Percentiles rank a stretch among this genome's conserved stretches.
Evolutionary conservation across 2,797 vertebrate species (phyloP).

Genomic region (Sebastes glaucus): DNA sequence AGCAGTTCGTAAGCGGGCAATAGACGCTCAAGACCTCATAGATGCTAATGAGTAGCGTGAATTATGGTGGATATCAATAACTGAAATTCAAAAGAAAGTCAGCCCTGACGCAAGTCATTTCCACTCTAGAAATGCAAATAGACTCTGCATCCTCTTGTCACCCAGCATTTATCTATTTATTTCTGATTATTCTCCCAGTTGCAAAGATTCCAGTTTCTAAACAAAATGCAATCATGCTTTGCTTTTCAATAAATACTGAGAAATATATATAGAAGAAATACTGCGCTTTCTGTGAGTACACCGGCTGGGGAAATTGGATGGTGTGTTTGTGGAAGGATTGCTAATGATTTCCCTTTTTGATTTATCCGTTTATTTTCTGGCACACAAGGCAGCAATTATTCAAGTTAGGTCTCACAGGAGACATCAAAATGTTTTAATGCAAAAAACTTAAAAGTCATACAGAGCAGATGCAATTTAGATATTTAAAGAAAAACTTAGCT

Average conservation of each 20-base stretch:
- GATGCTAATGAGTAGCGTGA: conserved; percentile 30
- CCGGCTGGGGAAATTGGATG: conserved; percentile 47
- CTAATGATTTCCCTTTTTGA: conserved; percentile 56
- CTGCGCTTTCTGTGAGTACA: conserved; percentile 21
- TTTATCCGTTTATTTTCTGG: conserved; percentile 60
- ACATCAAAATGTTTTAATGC: conserved; percentile 40
- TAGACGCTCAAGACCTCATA: conserved; percentile 17
- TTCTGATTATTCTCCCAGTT: conserved; percentile 38
- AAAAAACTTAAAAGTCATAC: conserved; percentile 19
- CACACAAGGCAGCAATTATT: conserved; percentile 34
- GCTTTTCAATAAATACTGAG: conserved; percentile 59
- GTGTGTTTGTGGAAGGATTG: conserved; percentile 55
- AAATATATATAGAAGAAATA: conserved; percentile 41
- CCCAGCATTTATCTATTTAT: conserved; percentile 32
- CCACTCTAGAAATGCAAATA: conserved; percentile 21
- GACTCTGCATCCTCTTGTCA: conserved; percentile 20
- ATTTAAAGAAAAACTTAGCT: conserved; percentile 7
- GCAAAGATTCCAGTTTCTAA: conserved; percentile 59
- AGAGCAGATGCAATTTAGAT: conserved; percentile 19
- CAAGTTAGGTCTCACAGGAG: conserved; percentile 23
- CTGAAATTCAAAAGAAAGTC: conserved; percentile 45
- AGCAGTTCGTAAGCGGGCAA: conserved; percentile 40
- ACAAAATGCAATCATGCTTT: conserved; percentile 59
- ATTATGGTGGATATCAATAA: conserved; percentile 35
- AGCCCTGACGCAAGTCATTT: conserved; percentile 29